Evolutionary conservation across 2,113 vertebrate species (phyloP).

Genomic region (Melanocharis versteri): DNA sequence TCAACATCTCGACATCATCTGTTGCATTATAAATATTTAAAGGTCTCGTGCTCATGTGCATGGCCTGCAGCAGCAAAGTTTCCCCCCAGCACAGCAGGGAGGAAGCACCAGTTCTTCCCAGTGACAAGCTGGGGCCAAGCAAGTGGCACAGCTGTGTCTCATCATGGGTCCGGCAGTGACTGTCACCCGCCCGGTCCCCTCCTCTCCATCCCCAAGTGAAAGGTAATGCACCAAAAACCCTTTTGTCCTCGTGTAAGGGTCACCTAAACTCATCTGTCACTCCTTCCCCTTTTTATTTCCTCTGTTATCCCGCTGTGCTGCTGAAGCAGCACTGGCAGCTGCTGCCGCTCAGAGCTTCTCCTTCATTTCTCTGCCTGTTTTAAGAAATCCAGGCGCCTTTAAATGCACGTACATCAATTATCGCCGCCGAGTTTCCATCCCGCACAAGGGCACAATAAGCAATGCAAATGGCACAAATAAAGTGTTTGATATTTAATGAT

Average conservation of each 20-base stretch:
- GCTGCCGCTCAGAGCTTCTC: neutral
- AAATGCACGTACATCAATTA: neutral
- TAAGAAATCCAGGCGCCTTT: neutral
- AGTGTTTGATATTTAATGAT: constrained; percentile 13
- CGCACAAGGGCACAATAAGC: neutral
- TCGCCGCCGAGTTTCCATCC: rapidly evolving
- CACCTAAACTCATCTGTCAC: neutral
- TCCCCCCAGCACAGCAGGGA: neutral
- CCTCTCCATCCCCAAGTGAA: neutral
- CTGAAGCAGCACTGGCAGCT: neutral
- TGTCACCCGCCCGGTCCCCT: rapidly evolving
- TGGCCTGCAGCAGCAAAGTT: neutral
- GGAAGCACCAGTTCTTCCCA: neutral
- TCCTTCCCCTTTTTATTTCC: neutral
- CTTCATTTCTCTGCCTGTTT: neutral
- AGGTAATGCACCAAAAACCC: rapidly evolving
- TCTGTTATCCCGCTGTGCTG: rapidly evolving
- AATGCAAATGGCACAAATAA: neutral
- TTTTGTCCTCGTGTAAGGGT: neutral
- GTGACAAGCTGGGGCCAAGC: neutral
- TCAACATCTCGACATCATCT: neutral
- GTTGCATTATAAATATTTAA: neutral
- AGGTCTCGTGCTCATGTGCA: neutral
- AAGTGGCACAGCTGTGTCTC: neutral
- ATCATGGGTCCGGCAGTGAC: rapidly evolving